These are phyloP conservation scores for Theristicus caerulescens DNA, from an alignment of 2,113 vertebrate species.

Conservation along the genomic window DNA sequence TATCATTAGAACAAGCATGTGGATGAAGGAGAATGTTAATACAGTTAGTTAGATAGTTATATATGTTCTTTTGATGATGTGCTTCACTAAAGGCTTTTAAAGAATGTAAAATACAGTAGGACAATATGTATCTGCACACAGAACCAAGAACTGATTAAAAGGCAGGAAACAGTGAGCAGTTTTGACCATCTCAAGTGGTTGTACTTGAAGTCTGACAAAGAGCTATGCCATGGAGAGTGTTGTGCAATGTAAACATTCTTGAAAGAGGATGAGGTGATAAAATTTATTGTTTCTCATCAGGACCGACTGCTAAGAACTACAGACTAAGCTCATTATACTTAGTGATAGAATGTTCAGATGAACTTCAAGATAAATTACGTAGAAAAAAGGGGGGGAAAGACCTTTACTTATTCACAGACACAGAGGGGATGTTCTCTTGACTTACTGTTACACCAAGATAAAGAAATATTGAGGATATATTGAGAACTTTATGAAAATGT, in stretches of 20 bases:
- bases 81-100: not conserved
- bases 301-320: not conserved
- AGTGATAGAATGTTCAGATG: not conserved
- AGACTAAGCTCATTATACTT: not conserved
- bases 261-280: not conserved
- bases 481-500: not conserved
- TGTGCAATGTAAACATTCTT: not conserved
- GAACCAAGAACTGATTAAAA: not conserved
- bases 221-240: not conserved
- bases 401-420: not conserved
- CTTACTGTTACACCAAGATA: not conserved
- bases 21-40: not conserved
- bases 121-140: not conserved
- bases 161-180: not conserved
- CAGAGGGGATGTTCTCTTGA: not conserved
- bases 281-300: not conserved
- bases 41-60: not conserved
- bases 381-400: not conserved
- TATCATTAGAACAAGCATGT: not conserved
- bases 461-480: not conserved
- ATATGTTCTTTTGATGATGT: not conserved
- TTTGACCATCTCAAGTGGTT: not conserved
- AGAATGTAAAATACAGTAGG: not conserved
- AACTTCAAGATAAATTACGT: not conserved
- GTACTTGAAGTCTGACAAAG: not conserved